Conservation (phyloP, 2,113 vertebrate species). For the Eretmochelys imbricata region DNA sequence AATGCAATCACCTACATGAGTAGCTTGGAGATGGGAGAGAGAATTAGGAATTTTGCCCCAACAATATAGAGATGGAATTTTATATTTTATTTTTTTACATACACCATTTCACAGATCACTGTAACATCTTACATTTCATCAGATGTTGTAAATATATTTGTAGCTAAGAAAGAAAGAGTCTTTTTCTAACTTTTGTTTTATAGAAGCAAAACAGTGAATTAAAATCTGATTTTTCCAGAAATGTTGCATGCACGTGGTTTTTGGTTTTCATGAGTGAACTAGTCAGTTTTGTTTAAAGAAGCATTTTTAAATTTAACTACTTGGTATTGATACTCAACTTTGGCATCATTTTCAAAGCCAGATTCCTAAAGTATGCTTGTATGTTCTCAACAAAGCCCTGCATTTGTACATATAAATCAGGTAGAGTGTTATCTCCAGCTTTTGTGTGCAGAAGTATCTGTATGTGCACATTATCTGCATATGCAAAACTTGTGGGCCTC, state of each 20-base stretch:
- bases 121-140: background rate
- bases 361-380: background rate
- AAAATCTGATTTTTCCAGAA: background rate
- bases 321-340: background rate
- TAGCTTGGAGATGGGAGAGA: background rate
- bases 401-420: background rate
- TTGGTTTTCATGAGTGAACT: background rate
- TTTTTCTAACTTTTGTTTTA: background rate
- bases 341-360: background rate
- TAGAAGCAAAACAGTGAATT: constrained; percentile 4
- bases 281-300: background rate
- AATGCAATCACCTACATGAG: background rate
- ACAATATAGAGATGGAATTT: background rate
- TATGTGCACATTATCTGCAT: background rate
- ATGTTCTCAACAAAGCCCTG: background rate
- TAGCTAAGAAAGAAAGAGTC: constrained; percentile 9
- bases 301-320: background rate
- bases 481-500: background rate
- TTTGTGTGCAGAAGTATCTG: background rate
- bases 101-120: background rate
- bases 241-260: background rate
- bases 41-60: background rate
- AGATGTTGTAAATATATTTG: background rate
- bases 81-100: background rate
- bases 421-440: background rate